Evolutionary conservation across 2,113 vertebrate genomes (phyloP), one percentile per base, ranked within the genome.

Genomic region (Ancistrus triradiatus): DNA sequence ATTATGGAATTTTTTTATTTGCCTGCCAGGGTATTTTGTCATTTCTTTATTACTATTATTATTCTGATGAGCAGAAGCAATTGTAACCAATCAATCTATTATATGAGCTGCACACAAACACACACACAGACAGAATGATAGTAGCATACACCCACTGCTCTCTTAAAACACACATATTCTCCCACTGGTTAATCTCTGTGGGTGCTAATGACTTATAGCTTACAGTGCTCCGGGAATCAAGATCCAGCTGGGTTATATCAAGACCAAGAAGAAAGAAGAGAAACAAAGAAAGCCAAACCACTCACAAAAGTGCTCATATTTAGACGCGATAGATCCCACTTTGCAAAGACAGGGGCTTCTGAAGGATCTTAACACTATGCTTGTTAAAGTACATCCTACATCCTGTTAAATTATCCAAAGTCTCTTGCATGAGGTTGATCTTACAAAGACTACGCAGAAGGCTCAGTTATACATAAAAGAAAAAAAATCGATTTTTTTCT

Each of bases 161-260:
- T 63, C 35, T 17, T 37, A 61, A 58, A 25, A 43, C 52, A 66
- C 51, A 47, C n/a, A 40, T 6, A 42, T 8, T 9, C 24, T 31
- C 22, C 35, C 7, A 50, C 10, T 18, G 21, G 9, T 49, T 15
- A 52, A 50, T 15, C 40, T 19, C 47, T 59, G 50, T 47, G 48
- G 25, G 38, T 19, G 13, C 24, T 62, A 49, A 68, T 21, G 28
- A 50, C 17, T 62, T 56, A 53, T 48, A 52, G 38, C 56, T 66
- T 58, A 22, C 18, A 44, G 35, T 11, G 46, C n/a, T 59, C 47
- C 52, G 13, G 19, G 6, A 70, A 64, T 59, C 38, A 46, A n/a
- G 25, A 47, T 52, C 55, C 59, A 53, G 64, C 58, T 46, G 53
- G 47, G 68, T 40, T 51, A 37, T 48, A 59, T 19, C 38, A n/a